Base-by-base conservation (phyloP, 2,797 vertebrate species). In the Meriones psammophilus region DNA sequence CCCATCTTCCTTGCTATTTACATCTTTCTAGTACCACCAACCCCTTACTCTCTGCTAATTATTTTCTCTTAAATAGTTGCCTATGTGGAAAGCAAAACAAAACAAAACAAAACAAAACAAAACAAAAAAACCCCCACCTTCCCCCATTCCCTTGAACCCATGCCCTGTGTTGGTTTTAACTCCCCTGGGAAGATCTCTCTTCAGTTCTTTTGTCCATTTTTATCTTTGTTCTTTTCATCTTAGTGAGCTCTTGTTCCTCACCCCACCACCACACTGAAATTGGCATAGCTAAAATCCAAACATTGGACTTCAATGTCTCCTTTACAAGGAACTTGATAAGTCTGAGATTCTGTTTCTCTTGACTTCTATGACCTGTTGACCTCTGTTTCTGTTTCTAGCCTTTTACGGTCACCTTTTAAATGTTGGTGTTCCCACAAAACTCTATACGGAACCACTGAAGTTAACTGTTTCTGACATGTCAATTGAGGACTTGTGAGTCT, bases 321-420 rank as follows among this genome's bases (percentile, higher is more conserved):
- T 81, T 56, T 26, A 17, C 69, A 73, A 68, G 71, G 77, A 79
- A 42, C 20, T 60, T 87, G 78, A 30, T 8, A n/a, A 18, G 24
- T 74, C 85, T 84, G 83, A 69, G 64, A 58, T 83, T 89, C 62
- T n/a, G 36, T 36, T 83, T 87, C 39, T 46, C 15, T 81, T 90
- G 50, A 22, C 66, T 84, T 74, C 64, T 22, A 28, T 42, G 42
- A 71, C 22, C 15, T 46, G 14, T 3, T 5, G 73, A 83, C 56
- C 77, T 8, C 39, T 46, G 12, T 91, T 89, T 78, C 60, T 73
- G 69, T 87, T 88, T 62, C n/a, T 2, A 54, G 54, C 15, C 58
- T 56, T 76, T 58, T 54, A 26, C 66, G 66, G 42, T 1, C 22
- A 89, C 68, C 54, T 74, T 62, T 68, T 68, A 89, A 56, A 54